These are phyloP conservation scores for Oreochromis mossambicus DNA, from an alignment of 2,797 vertebrate genomes.

Conservation along the genomic window DNA sequence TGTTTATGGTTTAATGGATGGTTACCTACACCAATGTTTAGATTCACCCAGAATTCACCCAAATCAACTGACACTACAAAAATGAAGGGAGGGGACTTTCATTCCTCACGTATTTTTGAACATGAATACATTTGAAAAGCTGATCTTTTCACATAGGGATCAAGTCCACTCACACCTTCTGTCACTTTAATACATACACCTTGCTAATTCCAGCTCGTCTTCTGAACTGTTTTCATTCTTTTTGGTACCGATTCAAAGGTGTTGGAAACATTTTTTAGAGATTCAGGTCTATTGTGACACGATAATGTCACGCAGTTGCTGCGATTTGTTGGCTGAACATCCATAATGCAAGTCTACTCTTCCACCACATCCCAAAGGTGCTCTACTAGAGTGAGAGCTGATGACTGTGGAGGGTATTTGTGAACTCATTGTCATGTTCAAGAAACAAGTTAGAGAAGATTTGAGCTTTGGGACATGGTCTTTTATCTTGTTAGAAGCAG, in stretches of 20 bases:
- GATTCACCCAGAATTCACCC: background rate
- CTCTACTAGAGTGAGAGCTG: background rate
- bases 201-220: background rate
- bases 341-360: background rate
- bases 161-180: background rate
- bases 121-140: background rate
- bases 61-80: background rate
- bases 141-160: background rate
- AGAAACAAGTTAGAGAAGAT: background rate
- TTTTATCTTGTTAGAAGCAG: background rate
- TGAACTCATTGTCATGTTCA: background rate
- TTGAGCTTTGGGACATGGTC: background rate
- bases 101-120: background rate
- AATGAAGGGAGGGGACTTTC: background rate
- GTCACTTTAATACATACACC: background rate
- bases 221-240: rapidly evolving
- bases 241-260: background rate
- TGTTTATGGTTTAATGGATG: background rate
- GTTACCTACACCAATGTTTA: background rate
- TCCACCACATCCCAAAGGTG: background rate
- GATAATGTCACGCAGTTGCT: background rate
- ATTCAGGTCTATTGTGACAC: background rate
- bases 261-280: background rate
- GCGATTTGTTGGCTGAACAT: background rate
- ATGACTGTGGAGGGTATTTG: background rate